Conservation (phyloP, 1,140 invertebrate species). For the Contarinia nasturtii region DNA sequence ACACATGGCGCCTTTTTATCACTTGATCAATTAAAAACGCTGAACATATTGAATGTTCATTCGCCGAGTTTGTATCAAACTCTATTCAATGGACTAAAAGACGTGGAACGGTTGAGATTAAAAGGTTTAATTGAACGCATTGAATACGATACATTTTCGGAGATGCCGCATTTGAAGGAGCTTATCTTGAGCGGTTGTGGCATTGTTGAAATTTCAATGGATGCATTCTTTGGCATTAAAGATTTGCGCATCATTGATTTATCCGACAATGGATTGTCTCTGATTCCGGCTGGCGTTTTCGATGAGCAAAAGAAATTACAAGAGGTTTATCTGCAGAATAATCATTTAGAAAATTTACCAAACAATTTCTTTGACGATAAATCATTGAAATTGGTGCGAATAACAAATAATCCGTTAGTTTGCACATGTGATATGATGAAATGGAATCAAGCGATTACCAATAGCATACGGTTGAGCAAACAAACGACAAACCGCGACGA, state of each 20-base stretch:
- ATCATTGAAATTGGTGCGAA: constrained; percentile 30
- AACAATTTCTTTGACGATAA: constrained; percentile 32
- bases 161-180: constrained; percentile 32
- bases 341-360: constrained; percentile 35
- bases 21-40: constrained; percentile 27
- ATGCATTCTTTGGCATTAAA: constrained; percentile 40
- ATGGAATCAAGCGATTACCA: constrained; percentile 35
- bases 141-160: constrained; percentile 46
- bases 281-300: constrained; percentile 37
- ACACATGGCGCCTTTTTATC: constrained; percentile 38
- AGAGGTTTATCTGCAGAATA: constrained; percentile 39
- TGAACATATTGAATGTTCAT: constrained; percentile 35
- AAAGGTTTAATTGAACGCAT: constrained; percentile 33
- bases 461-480: constrained; percentile 14
- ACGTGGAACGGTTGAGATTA: constrained; percentile 10
- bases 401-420: constrained; percentile 42
- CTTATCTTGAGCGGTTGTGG: constrained; percentile 38
- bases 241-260: constrained; percentile 38
- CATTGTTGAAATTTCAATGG: constrained; percentile 42
- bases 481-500: not conserved
- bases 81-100: constrained; percentile 28
- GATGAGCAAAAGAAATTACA: constrained; percentile 35
- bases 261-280: constrained; percentile 36
- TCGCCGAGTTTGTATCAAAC: constrained; percentile 34
- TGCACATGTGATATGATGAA: constrained; percentile 42